phyloP scores from a whole-genome alignment of 2,113 vertebrate species.

The Mastomys natalensis region DNA sequence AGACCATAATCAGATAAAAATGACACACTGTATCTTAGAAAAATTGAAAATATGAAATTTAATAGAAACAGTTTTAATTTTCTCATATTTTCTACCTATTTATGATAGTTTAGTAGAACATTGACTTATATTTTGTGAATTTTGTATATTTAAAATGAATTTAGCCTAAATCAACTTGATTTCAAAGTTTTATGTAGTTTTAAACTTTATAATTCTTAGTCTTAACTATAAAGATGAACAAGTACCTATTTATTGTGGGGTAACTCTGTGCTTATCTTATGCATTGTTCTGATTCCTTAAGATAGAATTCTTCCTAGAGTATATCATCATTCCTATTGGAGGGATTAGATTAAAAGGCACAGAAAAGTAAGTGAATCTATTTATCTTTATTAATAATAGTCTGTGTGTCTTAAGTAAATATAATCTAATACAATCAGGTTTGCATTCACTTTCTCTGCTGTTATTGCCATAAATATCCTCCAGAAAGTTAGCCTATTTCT shows the following conservation, averaged over 20 bases:
- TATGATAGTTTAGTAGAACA: slow-evolving; percentile 1
- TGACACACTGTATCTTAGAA: not conserved
- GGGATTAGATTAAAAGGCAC: not conserved
- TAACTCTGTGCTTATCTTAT: not conserved
- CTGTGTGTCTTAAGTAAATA: not conserved
- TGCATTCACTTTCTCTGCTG: not conserved
- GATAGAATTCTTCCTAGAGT: not conserved
- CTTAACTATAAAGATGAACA: not conserved
- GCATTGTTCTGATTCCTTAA: not conserved
- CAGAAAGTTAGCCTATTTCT: not conserved
- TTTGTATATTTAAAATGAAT: not conserved
- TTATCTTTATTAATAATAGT: not conserved
- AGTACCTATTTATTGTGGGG: not conserved
- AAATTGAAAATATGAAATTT: not conserved
- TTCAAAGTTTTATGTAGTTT: not conserved
- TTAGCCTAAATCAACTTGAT: not conserved
- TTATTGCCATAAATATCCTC: slow-evolving; percentile 5
- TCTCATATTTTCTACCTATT: not conserved
- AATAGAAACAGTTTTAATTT: not conserved
- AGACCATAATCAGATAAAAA: not conserved
- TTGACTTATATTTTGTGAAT: not conserved
- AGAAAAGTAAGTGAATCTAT: not conserved
- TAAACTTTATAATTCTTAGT: not conserved
- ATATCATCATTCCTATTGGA: not conserved
- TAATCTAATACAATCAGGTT: not conserved